Evolutionary conservation across 2,888 invertebrate genomes (phyloP).

Genomic region (Frankliniella fusca): DNA sequence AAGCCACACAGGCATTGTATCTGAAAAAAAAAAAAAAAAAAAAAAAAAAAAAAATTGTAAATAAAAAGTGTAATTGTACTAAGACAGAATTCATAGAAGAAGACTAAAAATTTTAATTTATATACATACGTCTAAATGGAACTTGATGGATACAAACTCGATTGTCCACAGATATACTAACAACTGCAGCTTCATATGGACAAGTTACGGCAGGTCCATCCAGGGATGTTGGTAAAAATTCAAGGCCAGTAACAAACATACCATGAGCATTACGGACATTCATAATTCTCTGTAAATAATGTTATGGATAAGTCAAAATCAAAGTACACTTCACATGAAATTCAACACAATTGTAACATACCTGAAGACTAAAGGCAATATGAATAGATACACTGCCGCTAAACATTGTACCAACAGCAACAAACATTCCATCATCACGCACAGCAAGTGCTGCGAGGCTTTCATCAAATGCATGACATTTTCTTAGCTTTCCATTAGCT

Average conservation of each 20-base stretch:
- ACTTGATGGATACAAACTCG: constrained; percentile 84
- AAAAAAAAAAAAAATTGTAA: neutral
- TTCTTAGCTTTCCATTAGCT: constrained; percentile 56
- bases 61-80: too few relatives aligned
- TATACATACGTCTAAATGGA: constrained; percentile 68
- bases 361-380: constrained; percentile 86
- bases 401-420: constrained; percentile 91
- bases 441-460: constrained; percentile 80
- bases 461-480: constrained; percentile 62
- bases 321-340: neutral
- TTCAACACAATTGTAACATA: constrained; percentile 43
- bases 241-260: constrained; percentile 95
- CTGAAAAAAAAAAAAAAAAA: neutral
- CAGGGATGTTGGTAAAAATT: constrained; percentile 74
- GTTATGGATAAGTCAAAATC: neutral
- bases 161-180: constrained; percentile 95
- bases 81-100: neutral
- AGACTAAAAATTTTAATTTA: constrained; percentile 13
- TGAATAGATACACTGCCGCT: constrained; percentile 87
- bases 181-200: constrained; percentile 77
- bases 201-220: constrained; percentile 69
- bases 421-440: constrained; percentile 85
- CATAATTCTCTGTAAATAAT: constrained; percentile 63
- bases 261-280: constrained; percentile 82
- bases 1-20: constrained; percentile 1